phyloP scores from a whole-genome alignment of 2,888 invertebrate species.

The Horisme vitalbata region DNA sequence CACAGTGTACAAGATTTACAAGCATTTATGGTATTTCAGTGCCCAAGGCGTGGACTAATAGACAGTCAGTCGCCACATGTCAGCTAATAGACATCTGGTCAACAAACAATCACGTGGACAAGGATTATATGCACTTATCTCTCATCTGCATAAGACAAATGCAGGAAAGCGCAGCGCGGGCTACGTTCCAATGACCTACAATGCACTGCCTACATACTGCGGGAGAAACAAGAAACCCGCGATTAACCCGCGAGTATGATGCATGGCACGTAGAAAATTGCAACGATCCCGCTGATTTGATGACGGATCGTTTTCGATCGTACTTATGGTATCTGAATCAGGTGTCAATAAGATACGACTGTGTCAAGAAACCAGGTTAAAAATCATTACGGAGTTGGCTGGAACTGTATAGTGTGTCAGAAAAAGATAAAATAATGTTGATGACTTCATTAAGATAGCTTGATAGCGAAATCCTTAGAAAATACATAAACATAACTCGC shows the following conservation, averaged over 20 bases:
- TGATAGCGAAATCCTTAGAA: too few relatives aligned
- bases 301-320: constrained; percentile 43
- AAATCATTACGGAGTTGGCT: neutral
- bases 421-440: neutral
- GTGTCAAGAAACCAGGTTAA: constrained; percentile 1
- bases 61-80: neutral
- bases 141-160: constrained; percentile 63
- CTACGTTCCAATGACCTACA: constrained; percentile 69
- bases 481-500: too few relatives aligned
- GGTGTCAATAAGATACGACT: neutral
- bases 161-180: constrained; percentile 66
- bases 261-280: constrained; percentile 56
- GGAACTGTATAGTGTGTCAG: neutral
- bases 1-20: constrained; percentile 5
- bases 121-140: constrained; percentile 28
- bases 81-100: constrained; percentile 17
- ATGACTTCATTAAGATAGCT: neutral
- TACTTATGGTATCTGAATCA: constrained; percentile 12
- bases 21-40: neutral
- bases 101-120: constrained; percentile 16
- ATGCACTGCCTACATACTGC: constrained; percentile 60
- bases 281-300: constrained; percentile 45
- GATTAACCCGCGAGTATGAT: constrained; percentile 62
- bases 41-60: neutral
- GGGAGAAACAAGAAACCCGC: constrained; percentile 53